Evolutionary conservation across 2,113 vertebrate genomes (phyloP).

Genomic region (Sarotherodon lohbergeri): DNA sequence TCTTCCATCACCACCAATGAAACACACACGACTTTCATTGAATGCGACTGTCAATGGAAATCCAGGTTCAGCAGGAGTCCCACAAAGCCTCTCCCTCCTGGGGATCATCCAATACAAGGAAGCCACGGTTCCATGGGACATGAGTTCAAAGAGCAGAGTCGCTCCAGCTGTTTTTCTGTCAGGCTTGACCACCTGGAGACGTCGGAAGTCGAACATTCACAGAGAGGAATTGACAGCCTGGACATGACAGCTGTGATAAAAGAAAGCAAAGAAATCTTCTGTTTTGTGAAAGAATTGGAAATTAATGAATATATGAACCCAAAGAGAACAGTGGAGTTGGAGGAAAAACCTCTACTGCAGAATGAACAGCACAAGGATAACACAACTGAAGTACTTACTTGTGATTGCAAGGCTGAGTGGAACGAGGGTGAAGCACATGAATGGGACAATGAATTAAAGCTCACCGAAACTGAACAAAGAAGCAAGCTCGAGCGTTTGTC

Average conservation of each 20-base stretch:
- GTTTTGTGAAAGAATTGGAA: not conserved
- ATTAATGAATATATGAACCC: not conserved
- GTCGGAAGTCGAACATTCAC: not conserved
- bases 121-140: not conserved
- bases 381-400: not conserved
- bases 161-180: not conserved
- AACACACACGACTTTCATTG: not conserved
- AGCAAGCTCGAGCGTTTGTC: not conserved
- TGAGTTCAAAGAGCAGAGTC: not conserved
- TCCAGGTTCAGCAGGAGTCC: not conserved
- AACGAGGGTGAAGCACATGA: not conserved
- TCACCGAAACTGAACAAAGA: not conserved
- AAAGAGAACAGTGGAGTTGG: not conserved
- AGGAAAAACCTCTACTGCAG: not conserved
- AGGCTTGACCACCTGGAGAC: not conserved
- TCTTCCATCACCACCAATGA: not conserved
- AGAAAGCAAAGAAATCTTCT: not conserved
- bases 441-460: not conserved
- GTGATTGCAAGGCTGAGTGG: not conserved
- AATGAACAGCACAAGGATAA: not conserved
- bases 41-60: conserved; percentile 25
- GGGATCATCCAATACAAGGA: not conserved
- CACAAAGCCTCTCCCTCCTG: not conserved
- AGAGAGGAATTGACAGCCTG: not conserved
- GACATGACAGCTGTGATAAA: not conserved